These are phyloP conservation scores for Ctenosaura bakeri DNA, from an alignment of 2,797 vertebrate species.

Conservation along the genomic window DNA sequence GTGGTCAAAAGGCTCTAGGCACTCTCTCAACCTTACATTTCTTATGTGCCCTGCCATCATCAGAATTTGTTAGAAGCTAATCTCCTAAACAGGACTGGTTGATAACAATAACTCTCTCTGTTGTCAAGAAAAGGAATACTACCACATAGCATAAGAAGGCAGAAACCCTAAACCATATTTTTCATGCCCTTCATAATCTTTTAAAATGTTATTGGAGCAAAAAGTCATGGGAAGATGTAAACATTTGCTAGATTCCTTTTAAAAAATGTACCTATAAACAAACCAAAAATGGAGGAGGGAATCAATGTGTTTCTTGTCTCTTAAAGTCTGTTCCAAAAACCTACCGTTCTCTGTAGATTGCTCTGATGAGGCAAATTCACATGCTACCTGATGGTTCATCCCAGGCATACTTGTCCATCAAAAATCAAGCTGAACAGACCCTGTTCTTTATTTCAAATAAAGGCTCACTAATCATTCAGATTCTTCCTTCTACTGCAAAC, in stretches of 20 bases:
- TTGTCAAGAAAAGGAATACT: constrained; percentile 79
- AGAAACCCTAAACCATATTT: constrained; percentile 72
- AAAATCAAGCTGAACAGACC: constrained; percentile 69
- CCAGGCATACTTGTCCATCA: constrained; percentile 67
- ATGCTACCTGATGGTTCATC: constrained; percentile 69
- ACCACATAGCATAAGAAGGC: constrained; percentile 69
- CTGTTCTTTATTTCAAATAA: not conserved
- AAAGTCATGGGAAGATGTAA: constrained; percentile 85
- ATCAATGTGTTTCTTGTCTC: constrained; percentile 67
- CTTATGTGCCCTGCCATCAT: constrained; percentile 75
- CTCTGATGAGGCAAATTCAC: constrained; percentile 68
- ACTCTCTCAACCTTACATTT: constrained; percentile 59
- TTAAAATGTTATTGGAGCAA: constrained; percentile 79
- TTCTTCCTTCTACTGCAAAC: constrained; percentile 62
- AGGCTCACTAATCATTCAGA: not conserved
- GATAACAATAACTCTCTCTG: constrained; percentile 78
- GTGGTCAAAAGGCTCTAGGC: constrained; percentile 37
- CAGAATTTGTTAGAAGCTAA: constrained; percentile 73
- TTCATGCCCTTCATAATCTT: constrained; percentile 81
- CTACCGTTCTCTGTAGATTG: constrained; percentile 61
- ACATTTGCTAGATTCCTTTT: constrained; percentile 75
- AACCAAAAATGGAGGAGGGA: constrained; percentile 57
- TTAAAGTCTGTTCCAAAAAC: constrained; percentile 68
- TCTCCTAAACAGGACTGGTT: constrained; percentile 74
- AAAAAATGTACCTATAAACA: constrained; percentile 81